Evolutionary conservation across 2,113 vertebrate genomes (phyloP).

Genomic region (Numida meleagris): DNA sequence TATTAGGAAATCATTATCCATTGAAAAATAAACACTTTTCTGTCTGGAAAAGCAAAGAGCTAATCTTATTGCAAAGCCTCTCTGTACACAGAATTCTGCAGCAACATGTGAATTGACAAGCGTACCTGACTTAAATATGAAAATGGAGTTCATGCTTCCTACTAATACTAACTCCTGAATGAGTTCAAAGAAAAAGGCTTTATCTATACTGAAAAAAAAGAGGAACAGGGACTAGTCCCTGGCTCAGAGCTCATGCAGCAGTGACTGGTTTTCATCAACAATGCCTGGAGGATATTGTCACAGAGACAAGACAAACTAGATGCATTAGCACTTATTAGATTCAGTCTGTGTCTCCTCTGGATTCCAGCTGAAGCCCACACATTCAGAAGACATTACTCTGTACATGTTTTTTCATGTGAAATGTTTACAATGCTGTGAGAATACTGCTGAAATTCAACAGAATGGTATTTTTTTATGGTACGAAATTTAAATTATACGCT

Average conservation of each 20-base stretch:
- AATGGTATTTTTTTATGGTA: not conserved
- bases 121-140: not conserved
- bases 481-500: not conserved
- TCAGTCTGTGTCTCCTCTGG: not conserved
- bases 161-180: not conserved
- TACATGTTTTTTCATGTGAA: not conserved
- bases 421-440: not conserved
- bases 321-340: not conserved
- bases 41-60: not conserved
- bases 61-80: not conserved
- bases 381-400: not conserved
- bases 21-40: not conserved
- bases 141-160: not conserved
- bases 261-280: not conserved
- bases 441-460: not conserved
- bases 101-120: not conserved
- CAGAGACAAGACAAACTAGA: not conserved
- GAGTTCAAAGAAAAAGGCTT: not conserved
- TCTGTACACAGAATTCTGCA: not conserved
- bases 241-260: not conserved
- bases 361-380: not conserved
- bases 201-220: not conserved
- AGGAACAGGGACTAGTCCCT: not conserved
- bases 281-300: not conserved
- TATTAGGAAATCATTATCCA: not conserved